Evolutionary conservation across 2,113 vertebrate species (phyloP), one percentile per base, ranked within the genome.

Genomic region (Anser brachyrhynchus): DNA sequence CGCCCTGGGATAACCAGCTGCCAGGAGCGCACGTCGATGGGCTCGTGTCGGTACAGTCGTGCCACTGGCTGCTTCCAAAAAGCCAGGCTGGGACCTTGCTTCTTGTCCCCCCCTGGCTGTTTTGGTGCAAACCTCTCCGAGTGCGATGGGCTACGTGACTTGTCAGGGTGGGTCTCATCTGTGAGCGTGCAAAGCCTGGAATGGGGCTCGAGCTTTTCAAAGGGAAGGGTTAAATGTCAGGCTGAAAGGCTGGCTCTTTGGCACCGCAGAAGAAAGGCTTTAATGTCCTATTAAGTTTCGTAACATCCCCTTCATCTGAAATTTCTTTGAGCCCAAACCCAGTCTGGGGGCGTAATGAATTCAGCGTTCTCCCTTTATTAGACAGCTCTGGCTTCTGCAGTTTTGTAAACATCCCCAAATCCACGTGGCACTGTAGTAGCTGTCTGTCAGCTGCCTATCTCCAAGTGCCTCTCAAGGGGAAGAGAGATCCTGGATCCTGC

Each of bases 401-500:
- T 87, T 95, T 94, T 91, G 88, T 62, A 55, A 92, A 87, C 79
- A 82, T 90, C 73, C 83, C 84, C 58, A 91, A 81, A 87, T 69
- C 80, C 93, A 61, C 0, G 3, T 91, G 83, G 52, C 3, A 3
- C 77, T n/a, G 89, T 82, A 92, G 89, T 31, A 37, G 79, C 10
- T 80, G 62, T 16, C 57, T 54, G 59, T 79, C 93, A 92, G 57
- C 72, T 69, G 78, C 77, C 41, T 89, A n/a, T 78, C 76, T 71
- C 58, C 17, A 70, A 74, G 35, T 44, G 29, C 19, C 52, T 87
- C 61, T 71, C 87, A 62, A 62, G 82, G 66, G 28, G 54, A 37
- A 33, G 7, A 64, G 18, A 46, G 73, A 75, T 33, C 61, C 52
- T 46, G 0, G 8, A 39, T 43, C 35, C 52, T 1, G 3, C n/a